phyloP scores from a whole-genome alignment of 37 sponge, comb jelly and placozoan species.

The Eunapius fragilis region DNA sequence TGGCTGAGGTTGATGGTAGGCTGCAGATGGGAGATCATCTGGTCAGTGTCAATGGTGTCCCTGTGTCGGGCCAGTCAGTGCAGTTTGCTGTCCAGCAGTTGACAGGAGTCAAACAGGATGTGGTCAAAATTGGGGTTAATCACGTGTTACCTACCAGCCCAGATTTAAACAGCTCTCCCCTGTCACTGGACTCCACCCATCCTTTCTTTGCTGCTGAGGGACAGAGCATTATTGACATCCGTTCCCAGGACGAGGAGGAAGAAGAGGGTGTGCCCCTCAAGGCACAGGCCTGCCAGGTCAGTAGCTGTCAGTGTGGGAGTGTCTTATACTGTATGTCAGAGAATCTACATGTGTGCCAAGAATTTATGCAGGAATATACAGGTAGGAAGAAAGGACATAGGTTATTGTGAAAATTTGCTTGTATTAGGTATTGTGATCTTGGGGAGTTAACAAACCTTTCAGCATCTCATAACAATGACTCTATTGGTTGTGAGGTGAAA shows the following conservation, averaged over 20 bases:
- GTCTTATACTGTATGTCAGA: no score
- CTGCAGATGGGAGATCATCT: slow-evolving; percentile 69
- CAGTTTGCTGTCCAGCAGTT: slow-evolving; percentile 66
- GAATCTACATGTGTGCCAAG: no score
- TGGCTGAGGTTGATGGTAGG: slow-evolving; percentile 62
- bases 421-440: no score
- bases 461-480: no score
- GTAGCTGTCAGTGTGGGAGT: no score
- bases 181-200: background rate
- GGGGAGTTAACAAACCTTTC: no score
- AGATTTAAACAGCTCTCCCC: slow-evolving; percentile 24
- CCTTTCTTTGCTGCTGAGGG: background rate
- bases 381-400: no score
- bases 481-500: background rate
- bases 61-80: slow-evolving; percentile 29
- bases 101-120: slow-evolving; percentile 19
- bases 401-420: no score
- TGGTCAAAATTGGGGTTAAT: slow-evolving; percentile 39
- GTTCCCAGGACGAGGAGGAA: background rate
- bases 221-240: background rate
- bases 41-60: slow-evolving; percentile 63
- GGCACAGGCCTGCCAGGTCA: background rate
- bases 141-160: slow-evolving; percentile 36
- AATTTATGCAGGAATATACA: no score
- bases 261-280: background rate